Evolutionary conservation across 1,140 invertebrate genomes (phyloP), one percentile per base, ranked within the genome.

Genomic region (Laupala kohalensis): DNA sequence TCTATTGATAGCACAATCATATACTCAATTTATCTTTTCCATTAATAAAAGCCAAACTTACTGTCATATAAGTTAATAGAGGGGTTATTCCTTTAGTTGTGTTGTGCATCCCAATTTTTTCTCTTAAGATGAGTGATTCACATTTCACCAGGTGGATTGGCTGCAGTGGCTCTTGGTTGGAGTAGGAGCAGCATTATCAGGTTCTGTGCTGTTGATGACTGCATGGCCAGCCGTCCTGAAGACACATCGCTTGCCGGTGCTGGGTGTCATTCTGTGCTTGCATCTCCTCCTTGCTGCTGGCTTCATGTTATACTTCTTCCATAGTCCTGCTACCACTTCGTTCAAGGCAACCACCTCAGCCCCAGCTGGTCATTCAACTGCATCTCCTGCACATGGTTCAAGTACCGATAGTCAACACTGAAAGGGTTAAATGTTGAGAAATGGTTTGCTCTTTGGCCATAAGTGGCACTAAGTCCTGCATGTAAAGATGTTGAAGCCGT

Each of bases 121-220:
- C n/a, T n/a, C n/a, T n/a, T n/a, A n/a, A n/a, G n/a, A n/a, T n/a
- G n/a, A n/a, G n/a, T n/a, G n/a, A 53, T 53, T 2, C 37, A 53
- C 4, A 13, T 53, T 9, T 53, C 19, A 19, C 1, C 88, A 91
- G 81, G 85, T 95, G 9, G 83, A 82, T 5, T 89, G 90, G 85
- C 82, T 97, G 23, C 94, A 96, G 77, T 98, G 95, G 95, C 76
- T 89, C 26, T 82, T 97, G 63, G 92, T 95, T 0, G 80, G 93
- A 64, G 80, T 91, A 72, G 92, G 92, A 3, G 88, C 92, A 19
- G 79, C 89, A 28, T 79, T 97, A 5, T 96, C 94, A 28, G 95
- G 95, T 25, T 87, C 88, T 62, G 94, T 97, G 25, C 83, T 98
- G 23, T 83, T 96, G 26, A 84, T 90, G 29, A 91, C 93, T 67